Base-by-base conservation (phyloP, 2,888 invertebrate genomes). In the Eumerus sabulonum region DNA sequence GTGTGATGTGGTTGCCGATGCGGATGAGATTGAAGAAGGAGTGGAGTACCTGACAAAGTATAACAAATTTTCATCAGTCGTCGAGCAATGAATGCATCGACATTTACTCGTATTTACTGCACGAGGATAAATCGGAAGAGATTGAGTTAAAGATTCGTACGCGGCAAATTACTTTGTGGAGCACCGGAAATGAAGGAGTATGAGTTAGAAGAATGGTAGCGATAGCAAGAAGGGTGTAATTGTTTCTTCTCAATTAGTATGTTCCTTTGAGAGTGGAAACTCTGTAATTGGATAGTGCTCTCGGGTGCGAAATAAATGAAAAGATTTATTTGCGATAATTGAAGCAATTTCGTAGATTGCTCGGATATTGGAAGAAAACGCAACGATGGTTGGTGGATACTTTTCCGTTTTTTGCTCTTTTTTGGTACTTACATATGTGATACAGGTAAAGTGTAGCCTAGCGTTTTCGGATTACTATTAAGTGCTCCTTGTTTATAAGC, bases 211-310 rank as follows among this genome's bases (percentile, higher is more conserved):
- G 13, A 38, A 47, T 38, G 50, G 14, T 2, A 45, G 11, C 27
- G 27, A 54, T 53, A 14, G 14, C 19, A 40, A 9, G 19, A 27
- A 48, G 14, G 40, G 14, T 54, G 42, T 40, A 48, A 62, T 54
- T 62, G 47, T 54, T 40, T 42, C 40, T 54, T 27, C 27, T 27
- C 54, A 70, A 70, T 70, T 70, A 44, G 11, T 38, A 42, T 63
- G 27, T 27, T 42, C 66, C 35, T 60, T 27, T 48, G 36, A 47
- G n/a, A 16, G 12, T n/a, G 53, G 27, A 27, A 27, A 27, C 27
- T 16, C 12, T 42, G 13, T 35, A 9, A 44, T 51, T 27, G 27
- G 27, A 27, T 27, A 17, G 42, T 16, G 19, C 47, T 36, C 16
- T 42, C 11, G 18, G 59, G 14, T 9, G 12, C 13, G 7, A 48